These are phyloP conservation scores for Synchiropus splendidus DNA, from an alignment of 2,113 vertebrate species.

Conservation along the genomic window DNA sequence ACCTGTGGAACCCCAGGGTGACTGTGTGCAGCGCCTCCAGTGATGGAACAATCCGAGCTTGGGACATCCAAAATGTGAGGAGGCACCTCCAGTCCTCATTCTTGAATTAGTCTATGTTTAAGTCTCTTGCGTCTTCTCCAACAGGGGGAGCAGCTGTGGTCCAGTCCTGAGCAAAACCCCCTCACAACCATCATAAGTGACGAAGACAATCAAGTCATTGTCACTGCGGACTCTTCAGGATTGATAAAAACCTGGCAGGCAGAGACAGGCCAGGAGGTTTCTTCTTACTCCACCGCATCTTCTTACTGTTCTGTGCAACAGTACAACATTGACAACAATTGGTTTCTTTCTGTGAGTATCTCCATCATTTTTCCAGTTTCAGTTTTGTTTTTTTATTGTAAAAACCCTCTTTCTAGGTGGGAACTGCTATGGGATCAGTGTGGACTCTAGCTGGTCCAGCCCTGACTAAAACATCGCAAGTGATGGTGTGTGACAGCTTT, in stretches of 20 bases:
- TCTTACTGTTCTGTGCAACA: conserved; percentile 43
- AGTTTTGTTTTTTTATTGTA: background rate
- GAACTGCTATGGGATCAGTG: conserved; percentile 47
- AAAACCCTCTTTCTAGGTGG: conserved; percentile 36
- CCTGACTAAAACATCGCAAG: conserved; percentile 42
- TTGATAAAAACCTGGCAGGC: conserved; percentile 58
- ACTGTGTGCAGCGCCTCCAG: conserved; percentile 65
- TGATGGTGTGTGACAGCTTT: conserved; percentile 37
- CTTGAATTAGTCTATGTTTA: background rate
- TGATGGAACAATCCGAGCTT: conserved; percentile 66
- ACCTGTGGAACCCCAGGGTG: conserved; percentile 33
- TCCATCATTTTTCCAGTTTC: background rate
- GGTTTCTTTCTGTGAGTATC: conserved; percentile 57
- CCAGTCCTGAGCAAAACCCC: conserved; percentile 58
- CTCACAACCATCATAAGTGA: conserved; percentile 49
- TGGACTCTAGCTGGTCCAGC: conserved; percentile 37
- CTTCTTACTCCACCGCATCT: conserved; percentile 36
- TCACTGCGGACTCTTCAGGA: conserved; percentile 51
- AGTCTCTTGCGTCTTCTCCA: background rate
- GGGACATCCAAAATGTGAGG: conserved; percentile 66
- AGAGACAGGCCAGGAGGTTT: conserved; percentile 44
- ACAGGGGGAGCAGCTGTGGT: conserved; percentile 63
- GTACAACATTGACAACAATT: conserved; percentile 31
- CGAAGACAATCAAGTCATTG: conserved; percentile 34
- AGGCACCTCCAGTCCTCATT: background rate